phyloP scores from a whole-genome alignment of 2,797 vertebrate species.

The Philypnodon macrostomus region DNA sequence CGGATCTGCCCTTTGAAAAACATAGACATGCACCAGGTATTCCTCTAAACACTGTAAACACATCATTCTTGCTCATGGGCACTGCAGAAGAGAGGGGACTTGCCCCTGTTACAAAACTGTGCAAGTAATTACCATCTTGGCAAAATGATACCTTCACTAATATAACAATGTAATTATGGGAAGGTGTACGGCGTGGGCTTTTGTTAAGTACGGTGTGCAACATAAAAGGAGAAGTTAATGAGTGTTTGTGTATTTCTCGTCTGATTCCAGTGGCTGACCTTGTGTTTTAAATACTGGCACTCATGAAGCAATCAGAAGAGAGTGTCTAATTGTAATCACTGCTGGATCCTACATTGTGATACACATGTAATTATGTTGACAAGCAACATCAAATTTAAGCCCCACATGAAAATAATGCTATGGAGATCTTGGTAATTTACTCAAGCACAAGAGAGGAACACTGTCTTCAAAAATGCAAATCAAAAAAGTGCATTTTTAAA shows the following conservation, averaged over 20 bases:
- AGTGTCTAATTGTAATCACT: constrained; percentile 58
- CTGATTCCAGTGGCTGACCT: constrained; percentile 53
- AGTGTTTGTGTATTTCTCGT: constrained; percentile 47
- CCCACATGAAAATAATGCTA: constrained; percentile 36
- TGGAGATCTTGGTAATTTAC: constrained; percentile 9
- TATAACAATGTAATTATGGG: constrained; percentile 56
- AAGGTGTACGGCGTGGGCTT: constrained; percentile 32
- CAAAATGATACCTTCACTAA: constrained; percentile 43
- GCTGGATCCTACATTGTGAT: constrained; percentile 40
- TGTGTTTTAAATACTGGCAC: constrained; percentile 38
- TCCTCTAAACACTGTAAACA: constrained; percentile 38
- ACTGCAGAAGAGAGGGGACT: too few relatives aligned
- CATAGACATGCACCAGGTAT: constrained; percentile 33
- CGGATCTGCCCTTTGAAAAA: constrained; percentile 41
- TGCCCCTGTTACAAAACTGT: constrained; percentile 33
- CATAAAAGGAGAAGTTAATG: constrained; percentile 51
- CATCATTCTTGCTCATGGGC: constrained; percentile 21
- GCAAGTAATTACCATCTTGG: constrained; percentile 45
- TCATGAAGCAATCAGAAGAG: constrained; percentile 52
- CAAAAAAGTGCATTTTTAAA: too few relatives aligned
- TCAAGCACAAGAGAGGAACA: constrained; percentile 10
- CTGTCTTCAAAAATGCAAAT: background rate
- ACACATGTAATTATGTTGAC: constrained; percentile 50
- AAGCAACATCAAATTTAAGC: constrained; percentile 46
- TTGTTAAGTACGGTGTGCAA: constrained; percentile 37